A percentile compares a stretch with the other conserved stretches of the same genome.
Conservation (phyloP, 2,113 vertebrate species). For the Nibea albiflora region DNA sequence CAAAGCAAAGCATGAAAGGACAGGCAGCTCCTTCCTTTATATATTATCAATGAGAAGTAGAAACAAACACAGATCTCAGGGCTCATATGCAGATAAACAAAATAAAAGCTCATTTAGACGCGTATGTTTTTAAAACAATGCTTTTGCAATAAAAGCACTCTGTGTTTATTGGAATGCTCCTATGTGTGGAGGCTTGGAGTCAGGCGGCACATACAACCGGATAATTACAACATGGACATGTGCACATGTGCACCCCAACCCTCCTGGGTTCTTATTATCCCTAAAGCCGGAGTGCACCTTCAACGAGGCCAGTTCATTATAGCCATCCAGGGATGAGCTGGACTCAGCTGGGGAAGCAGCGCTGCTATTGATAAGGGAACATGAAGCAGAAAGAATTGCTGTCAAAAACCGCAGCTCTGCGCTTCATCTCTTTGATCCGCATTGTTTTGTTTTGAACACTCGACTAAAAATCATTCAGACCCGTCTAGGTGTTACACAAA, state of each 20-base stretch:
- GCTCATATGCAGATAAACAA: neutral
- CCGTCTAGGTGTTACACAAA: slow-evolving; percentile 41
- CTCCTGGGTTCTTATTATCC: slow-evolving; percentile 74
- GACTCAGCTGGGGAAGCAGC: slow-evolving; percentile 53
- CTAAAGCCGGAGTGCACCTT: slow-evolving; percentile 63
- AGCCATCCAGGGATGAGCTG: slow-evolving; percentile 58
- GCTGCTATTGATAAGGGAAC: slow-evolving; percentile 55
- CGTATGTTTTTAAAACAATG: neutral
- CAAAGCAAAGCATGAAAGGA: slow-evolving; percentile 4
- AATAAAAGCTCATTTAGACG: neutral
- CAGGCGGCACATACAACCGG: neutral
- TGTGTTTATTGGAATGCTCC: neutral
- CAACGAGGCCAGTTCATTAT: slow-evolving; percentile 66
- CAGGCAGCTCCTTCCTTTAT: slow-evolving; percentile 38
- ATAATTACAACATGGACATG: slow-evolving; percentile 9
- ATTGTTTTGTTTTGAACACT: slow-evolving; percentile 33
- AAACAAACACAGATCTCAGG: too few relatives aligned
- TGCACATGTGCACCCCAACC: slow-evolving; percentile 17
- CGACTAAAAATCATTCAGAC: slow-evolving; percentile 47
- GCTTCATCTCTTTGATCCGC: slow-evolving; percentile 1
- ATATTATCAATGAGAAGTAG: neutral
- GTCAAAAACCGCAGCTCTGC: slow-evolving; percentile 45
- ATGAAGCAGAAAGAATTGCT: slow-evolving; percentile 67
- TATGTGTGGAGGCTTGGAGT: slow-evolving; percentile 2
- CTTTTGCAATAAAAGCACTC: neutral